A percentile compares a stretch with the other conserved stretches of the same genome.
Evolutionary conservation across 2,113 vertebrate species (phyloP).

Genomic region (Poeciliopsis prolifica): DNA sequence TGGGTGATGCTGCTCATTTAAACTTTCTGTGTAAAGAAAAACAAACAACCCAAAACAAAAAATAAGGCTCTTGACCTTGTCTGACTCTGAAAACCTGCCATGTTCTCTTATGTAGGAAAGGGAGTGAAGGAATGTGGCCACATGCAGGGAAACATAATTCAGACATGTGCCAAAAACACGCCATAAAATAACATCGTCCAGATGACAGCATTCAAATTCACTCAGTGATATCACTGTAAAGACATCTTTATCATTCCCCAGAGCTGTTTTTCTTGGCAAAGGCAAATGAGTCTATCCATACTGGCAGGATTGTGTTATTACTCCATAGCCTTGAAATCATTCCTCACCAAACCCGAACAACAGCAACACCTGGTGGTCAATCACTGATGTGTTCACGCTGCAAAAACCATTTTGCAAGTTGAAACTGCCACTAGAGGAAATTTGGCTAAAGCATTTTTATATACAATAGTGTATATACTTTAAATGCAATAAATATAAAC

Average conservation of each 20-base stretch:
- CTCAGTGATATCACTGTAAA: constrained; percentile 10
- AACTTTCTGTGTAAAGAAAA: neutral
- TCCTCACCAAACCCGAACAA: constrained; percentile 20
- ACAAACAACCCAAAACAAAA: neutral
- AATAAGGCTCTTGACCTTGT: neutral
- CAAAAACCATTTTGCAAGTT: too few relatives aligned
- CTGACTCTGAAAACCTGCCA: neutral
- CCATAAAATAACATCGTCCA: constrained; percentile 2
- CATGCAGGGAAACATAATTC: constrained; percentile 40
- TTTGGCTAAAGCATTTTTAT: too few relatives aligned
- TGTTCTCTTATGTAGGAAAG: neutral
- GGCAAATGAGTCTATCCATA: neutral
- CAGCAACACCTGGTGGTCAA: constrained; percentile 57
- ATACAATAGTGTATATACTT: too few relatives aligned
- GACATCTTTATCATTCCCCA: neutral
- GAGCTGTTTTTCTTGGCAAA: constrained; percentile 33
- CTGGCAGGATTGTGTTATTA: constrained; percentile 10
- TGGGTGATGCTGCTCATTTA: too few relatives aligned
- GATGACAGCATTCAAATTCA: constrained; percentile 4
- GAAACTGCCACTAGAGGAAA: too few relatives aligned
- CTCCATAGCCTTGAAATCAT: constrained; percentile 14
- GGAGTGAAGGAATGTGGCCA: constrained; percentile 26
- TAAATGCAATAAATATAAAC: too few relatives aligned
- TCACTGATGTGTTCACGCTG: neutral
- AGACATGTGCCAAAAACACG: constrained; percentile 36